Evolutionary conservation across 2,888 invertebrate species (phyloP), one percentile per base, ranked within the genome.

Genomic region (Melanargia galathea): DNA sequence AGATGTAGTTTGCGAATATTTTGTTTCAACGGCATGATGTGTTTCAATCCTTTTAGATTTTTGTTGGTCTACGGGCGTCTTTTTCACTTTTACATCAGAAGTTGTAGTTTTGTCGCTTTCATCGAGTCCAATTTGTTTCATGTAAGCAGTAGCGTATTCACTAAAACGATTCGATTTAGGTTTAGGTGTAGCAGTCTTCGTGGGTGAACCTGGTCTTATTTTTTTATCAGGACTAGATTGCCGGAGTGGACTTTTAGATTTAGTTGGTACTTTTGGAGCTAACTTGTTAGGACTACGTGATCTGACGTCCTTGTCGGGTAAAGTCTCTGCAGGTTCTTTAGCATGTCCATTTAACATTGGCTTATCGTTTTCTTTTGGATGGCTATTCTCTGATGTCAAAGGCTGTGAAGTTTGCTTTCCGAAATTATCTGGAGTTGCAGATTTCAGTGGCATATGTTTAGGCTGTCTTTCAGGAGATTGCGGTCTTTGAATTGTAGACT

Each of bases 121-220:
- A 62, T 80, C 85, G 1, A 89, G 71, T 1, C 91, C 89, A 1
- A 90, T 86, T 72, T 89, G 92, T 64, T 89, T 92, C 85, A 92
- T 88, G 63, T 92, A 92, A 43, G 92, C 92, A 6, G 89, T 80
- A 6, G 92, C 90, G 48, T 92, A 92, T 66, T 92, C 91, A 60
- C 81, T 87, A 60, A 92, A 90, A 45, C 87, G 86, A 64, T 84
- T 89, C 0, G 81, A 69, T 75, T 89, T 91, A 6, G 83, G 69
- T 76, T 88, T 90, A 1, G 81, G 73, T 59, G 80, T 67, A 18
- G 70, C 65, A 1, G 75, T 61, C 72, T 90, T 90, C 48, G 67
- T 83, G 0, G 90, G 90, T n/a, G 90, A 88, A 1, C 72, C 68
- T n/a, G 83, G 81, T 52, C 86, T 76, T 1, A 77, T 76, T 65